Evolutionary conservation across 2,797 vertebrate genomes (phyloP).

Genomic region (Spinus pinus): DNA sequence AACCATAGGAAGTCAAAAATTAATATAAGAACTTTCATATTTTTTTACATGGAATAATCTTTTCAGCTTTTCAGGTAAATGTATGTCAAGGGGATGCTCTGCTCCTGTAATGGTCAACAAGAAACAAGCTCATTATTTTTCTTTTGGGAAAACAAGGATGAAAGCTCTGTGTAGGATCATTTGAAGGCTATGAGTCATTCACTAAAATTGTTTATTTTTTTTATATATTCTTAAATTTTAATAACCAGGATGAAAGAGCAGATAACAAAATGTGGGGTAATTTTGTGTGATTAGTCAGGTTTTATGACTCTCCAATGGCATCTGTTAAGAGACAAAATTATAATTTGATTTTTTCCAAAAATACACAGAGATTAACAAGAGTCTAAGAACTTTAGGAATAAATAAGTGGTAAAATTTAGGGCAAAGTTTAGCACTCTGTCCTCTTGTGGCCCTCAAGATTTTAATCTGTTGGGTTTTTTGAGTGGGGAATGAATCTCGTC

Average conservation of each 20-base stretch:
- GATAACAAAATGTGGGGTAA: neutral
- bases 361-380: neutral
- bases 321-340: neutral
- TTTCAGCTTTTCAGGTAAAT: neutral
- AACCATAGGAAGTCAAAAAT: neutral
- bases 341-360: neutral
- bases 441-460: neutral
- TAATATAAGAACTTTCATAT: neutral
- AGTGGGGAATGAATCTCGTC: neutral
- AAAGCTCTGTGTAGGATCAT: neutral
- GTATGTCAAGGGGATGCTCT: neutral
- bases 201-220: neutral
- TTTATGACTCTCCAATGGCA: neutral
- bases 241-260: slow-evolving; percentile 18
- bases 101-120: neutral
- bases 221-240: neutral
- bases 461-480: neutral
- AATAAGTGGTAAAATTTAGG: neutral
- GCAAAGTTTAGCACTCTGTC: neutral
- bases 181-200: neutral
- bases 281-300: neutral
- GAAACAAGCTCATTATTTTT: neutral
- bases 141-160: neutral
- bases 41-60: neutral
- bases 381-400: neutral